These are phyloP conservation scores for Tragelaphus strepsiceros DNA, from an alignment of 2,113 vertebrate genomes.

Conservation along the genomic window DNA sequence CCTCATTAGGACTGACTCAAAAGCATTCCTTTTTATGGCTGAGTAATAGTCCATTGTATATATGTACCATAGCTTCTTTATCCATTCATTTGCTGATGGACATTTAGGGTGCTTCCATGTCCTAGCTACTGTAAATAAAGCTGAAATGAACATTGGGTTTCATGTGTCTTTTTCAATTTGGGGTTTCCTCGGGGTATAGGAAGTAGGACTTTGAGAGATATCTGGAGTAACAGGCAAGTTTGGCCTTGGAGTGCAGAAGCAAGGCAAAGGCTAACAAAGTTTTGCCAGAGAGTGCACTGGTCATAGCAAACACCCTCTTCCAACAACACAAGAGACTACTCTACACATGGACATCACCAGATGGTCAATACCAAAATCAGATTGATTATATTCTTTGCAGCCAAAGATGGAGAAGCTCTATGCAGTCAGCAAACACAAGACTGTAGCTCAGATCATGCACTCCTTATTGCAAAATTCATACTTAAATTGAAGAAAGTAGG, in stretches of 20 bases:
- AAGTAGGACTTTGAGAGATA: neutral
- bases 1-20: neutral
- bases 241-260: neutral
- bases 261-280: neutral
- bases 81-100: neutral
- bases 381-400: neutral
- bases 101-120: neutral
- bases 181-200: neutral
- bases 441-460: neutral
- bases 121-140: neutral
- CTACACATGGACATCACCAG: neutral
- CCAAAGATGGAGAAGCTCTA: neutral
- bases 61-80: neutral
- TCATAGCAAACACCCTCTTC: neutral
- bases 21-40: neutral
- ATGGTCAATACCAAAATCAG: neutral
- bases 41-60: neutral
- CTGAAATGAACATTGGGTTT: neutral
- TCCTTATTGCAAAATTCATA: neutral
- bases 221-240: neutral
- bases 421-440: neutral
- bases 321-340: neutral
- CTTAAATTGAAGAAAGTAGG: neutral
- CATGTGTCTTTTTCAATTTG: neutral
- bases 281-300: neutral